Evolutionary conservation across 2,113 vertebrate genomes (phyloP), one percentile per base, ranked within the genome.

Genomic region (Nycticorax nycticorax): DNA sequence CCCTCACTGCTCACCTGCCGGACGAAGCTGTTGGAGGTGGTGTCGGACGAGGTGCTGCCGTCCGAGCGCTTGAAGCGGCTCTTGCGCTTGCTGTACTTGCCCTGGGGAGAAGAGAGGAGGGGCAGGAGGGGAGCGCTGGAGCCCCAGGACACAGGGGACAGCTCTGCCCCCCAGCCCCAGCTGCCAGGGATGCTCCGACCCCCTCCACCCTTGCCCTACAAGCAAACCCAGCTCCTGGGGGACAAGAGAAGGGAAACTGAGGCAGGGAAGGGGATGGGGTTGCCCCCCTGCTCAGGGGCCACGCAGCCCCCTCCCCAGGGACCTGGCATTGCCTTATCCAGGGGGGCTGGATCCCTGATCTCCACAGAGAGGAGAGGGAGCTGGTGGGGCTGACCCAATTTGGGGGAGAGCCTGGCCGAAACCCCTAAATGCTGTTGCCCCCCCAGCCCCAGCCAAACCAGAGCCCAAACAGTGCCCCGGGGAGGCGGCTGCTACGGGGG

Each of bases 11-110:
- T 67, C 74, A 89, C 91, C 91, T 93, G 91, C 26, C 91, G 59
- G 90, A 99, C 99, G 47, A 99, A 99, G 97, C 99, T 99, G 98
- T 99, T 99, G 37, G 99, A 99, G n/a, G 99, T 99, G 53, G 99
- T 99, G 97, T 99, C 99, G 0, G 99, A 99, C 30, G 99, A 99
- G 27, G 99, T 99, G 97, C 99, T 99, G 90, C 99, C 99, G 64
- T 99, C 99, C 0, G 99, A 99, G 84, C 99, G 98, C 97, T 99
- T 99, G 94, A 99, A 99, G 57, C 99, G 98, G 86, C 99, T 99
- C 98, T 99, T 99, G 95, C 99, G 98, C 92, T 99, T 99, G 97
- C 98, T 98, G 91, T 99, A 99, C 96, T 99, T 99, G 91, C 99
- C 99, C 99, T 99, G 94, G 50, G 80, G 94, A 62, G 89, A 24